Percentiles rank a stretch among this genome's conserved stretches.
Conservation (phyloP, 2,888 invertebrate genomes). For the Galerucella pusilla region DNA sequence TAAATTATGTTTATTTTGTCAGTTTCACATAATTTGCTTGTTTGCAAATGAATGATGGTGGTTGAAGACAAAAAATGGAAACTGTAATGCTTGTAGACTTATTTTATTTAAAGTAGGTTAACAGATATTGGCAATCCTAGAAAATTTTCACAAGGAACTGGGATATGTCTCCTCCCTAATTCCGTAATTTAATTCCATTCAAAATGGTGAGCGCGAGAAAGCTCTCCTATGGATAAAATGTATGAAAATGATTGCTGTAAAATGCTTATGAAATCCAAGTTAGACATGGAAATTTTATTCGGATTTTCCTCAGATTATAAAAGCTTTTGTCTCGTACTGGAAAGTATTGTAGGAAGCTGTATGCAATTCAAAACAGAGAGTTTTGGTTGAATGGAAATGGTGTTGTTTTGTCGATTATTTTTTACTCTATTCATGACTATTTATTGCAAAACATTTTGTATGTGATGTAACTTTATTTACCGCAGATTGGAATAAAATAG, state of each 20-base stretch:
- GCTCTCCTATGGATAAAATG: slow-evolving; percentile 6
- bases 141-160: no score
- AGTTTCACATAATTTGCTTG: no score
- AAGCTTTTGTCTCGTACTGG: slow-evolving; percentile 24
- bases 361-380: slow-evolving; percentile 2
- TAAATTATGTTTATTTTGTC: no score
- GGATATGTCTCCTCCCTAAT: not conserved
- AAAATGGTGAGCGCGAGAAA: slow-evolving; percentile 17
- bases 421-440: not conserved
- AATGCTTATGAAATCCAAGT: slow-evolving; percentile 14
- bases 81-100: no score
- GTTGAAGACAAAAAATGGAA: no score
- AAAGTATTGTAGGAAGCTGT: slow-evolving; percentile 17
- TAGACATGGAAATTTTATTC: slow-evolving; percentile 31
- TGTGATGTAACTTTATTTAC: no score
- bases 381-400: slow-evolving; percentile 3
- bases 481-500: no score
- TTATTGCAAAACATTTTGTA: no score
- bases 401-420: not conserved
- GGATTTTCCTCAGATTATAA: slow-evolving; percentile 24
- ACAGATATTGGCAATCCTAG: no score
- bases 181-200: slow-evolving; percentile 13
- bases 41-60: no score
- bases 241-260: slow-evolving; percentile 27
- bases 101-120: no score